These are phyloP conservation scores for Cantharis rustica DNA, from an alignment of 2,888 invertebrate genomes.

Conservation along the genomic window DNA sequence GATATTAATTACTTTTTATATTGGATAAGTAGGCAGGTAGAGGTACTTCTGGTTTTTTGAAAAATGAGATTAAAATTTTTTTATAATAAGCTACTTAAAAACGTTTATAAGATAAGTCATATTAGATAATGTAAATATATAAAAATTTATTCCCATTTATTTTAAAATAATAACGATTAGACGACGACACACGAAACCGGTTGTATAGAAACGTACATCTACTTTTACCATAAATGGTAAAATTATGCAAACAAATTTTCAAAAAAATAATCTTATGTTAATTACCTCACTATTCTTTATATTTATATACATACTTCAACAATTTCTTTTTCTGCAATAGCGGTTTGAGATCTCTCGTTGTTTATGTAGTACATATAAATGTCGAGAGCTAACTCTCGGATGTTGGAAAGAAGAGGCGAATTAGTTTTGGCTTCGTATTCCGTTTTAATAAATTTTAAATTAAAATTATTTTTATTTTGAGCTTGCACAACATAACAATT, in stretches of 20 bases:
- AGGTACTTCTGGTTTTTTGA: neutral
- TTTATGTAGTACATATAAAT: neutral
- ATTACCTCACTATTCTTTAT: neutral
- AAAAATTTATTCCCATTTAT: neutral
- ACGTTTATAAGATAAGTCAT: neutral
- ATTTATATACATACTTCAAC: neutral
- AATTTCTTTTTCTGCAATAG: neutral
- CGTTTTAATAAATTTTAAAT: neutral
- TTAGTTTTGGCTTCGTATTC: neutral
- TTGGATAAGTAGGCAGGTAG: neutral
- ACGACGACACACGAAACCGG: neutral
- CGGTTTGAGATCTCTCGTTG: neutral
- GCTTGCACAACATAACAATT: neutral
- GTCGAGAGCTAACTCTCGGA: neutral
- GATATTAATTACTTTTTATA: neutral
- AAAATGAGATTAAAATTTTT: neutral
- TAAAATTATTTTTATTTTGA: neutral
- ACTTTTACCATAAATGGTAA: neutral
- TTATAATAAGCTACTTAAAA: neutral
- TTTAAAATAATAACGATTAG: neutral
- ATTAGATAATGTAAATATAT: neutral
- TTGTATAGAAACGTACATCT: neutral
- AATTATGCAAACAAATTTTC: neutral
- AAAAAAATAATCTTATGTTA: neutral
- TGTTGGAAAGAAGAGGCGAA: neutral